Evolutionary conservation across 2,113 vertebrate genomes (phyloP), one percentile per base, ranked within the genome.

Genomic region (Tachycineta bicolor): DNA sequence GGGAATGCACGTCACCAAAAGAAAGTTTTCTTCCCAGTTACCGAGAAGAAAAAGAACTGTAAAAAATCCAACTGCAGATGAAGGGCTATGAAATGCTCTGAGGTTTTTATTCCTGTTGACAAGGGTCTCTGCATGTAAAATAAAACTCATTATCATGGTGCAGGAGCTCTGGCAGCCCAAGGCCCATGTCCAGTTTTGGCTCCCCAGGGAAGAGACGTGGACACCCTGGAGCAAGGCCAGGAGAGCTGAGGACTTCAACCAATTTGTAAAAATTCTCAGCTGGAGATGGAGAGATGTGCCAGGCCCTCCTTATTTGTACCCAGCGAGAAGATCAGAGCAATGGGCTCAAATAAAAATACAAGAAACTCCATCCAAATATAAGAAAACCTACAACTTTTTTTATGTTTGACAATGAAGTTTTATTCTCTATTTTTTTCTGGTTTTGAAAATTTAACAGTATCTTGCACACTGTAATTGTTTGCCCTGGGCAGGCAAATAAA

Each of bases 1-100:
- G 33, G 12, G 65, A 22, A 26, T 14, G 47, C 19, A 70, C 2
- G 10, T 19, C 49, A 26, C 33, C 18, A 19, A 33, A 65, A 8
- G 2, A 3, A 4, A 0, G 2, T 8, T 33, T 49, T 7, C 14
- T 13, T 49, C 55, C 25, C 20, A 14, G 11, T 4, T 5, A 16
- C 29, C 24, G 19, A 18, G 15, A 6, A 6, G 5, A 12, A 69
- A 37, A 43, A 43, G 65, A 21, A 1, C 1, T 15, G 9, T 7
- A 2, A 31, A 79, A 71, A 39, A 11, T 3, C 17, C 15, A 68
- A 4, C 12, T 33, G 56, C 23, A 70, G 29, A 4, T 18, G 31
- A 33, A 23, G 31, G 41, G 58, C 28, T 65, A 5, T 50, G 69
- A 43, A 39, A 58, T 6, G 2, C 1, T 37, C 37, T 37, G 37